Evolutionary conservation across 35 echinoderm and acorn worm species (phyloP).

Genomic region (Heliocidaris tuberculata): DNA sequence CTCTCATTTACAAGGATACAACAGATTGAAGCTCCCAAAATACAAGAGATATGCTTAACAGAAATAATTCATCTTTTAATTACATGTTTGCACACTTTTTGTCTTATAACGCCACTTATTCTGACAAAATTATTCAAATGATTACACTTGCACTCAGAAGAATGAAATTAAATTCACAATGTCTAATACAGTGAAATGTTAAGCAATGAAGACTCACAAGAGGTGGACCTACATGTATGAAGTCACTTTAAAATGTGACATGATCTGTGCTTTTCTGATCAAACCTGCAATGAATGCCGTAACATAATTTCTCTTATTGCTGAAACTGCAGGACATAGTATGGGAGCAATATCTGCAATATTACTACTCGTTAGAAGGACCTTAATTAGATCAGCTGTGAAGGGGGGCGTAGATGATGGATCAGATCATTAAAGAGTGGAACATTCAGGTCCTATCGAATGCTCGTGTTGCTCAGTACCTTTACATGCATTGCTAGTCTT

Average conservation of each 20-base stretch:
- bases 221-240: neutral
- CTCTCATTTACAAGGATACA: no score
- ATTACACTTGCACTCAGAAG: no score
- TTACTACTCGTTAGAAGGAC: neutral
- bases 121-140: no score
- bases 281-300: neutral
- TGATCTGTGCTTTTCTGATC: neutral
- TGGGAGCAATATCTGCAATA: neutral
- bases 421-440: neutral
- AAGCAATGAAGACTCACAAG: neutral
- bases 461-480: no score
- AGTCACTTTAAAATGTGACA: neutral
- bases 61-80: no score
- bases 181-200: no score
- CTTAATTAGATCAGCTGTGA: slow-evolving; percentile 21
- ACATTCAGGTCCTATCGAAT: neutral
- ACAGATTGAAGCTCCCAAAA: no score
- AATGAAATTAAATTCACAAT: no score
- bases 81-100: no score
- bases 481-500: no score
- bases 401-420: slow-evolving; percentile 38
- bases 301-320: slow-evolving; percentile 13
- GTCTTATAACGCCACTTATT: no score
- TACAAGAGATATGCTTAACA: no score
- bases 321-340: neutral